A percentile compares a stretch with the other conserved stretches of the same genome.
These are phyloP conservation scores for Hypercompe scribonia DNA, from an alignment of 2,888 invertebrate genomes.

Conservation along the genomic window DNA sequence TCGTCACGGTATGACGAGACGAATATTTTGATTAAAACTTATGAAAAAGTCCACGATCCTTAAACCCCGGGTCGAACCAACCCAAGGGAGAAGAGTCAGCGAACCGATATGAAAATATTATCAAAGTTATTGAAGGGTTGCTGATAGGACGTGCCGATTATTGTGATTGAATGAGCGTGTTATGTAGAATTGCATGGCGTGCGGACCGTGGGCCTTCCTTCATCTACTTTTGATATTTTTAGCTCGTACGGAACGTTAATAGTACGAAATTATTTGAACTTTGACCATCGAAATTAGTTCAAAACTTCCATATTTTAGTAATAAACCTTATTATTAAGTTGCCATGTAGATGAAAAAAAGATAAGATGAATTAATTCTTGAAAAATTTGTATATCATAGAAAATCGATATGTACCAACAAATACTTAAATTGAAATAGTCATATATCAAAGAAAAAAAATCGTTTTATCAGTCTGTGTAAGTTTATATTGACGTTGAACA, in stretches of 20 bases:
- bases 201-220: conserved; percentile 8
- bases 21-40: conserved; percentile 75
- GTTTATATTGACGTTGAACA: no score
- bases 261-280: neutral
- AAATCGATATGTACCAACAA: no score
- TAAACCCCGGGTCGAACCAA: conserved; percentile 20
- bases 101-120: conserved; percentile 48
- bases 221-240: conserved; percentile 17
- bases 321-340: neutral
- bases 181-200: conserved; percentile 25
- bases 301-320: neutral
- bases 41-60: conserved; percentile 60
- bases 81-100: conserved; percentile 34
- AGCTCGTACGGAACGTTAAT: neutral
- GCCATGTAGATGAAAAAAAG: no score
- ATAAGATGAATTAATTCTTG: no score
- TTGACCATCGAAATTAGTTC: neutral
- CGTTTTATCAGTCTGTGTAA: no score
- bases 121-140: conserved; percentile 52
- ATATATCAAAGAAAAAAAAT: no score
- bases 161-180: conserved; percentile 50
- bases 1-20: conserved; percentile 56
- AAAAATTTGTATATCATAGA: no score
- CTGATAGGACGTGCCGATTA: conserved; percentile 45
- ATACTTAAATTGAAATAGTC: no score